A percentile compares a stretch with the other conserved stretches of the same genome.
phyloP scores from a whole-genome alignment of 2,888 invertebrate genomes.

The Gonocerus acuteangulatus region DNA sequence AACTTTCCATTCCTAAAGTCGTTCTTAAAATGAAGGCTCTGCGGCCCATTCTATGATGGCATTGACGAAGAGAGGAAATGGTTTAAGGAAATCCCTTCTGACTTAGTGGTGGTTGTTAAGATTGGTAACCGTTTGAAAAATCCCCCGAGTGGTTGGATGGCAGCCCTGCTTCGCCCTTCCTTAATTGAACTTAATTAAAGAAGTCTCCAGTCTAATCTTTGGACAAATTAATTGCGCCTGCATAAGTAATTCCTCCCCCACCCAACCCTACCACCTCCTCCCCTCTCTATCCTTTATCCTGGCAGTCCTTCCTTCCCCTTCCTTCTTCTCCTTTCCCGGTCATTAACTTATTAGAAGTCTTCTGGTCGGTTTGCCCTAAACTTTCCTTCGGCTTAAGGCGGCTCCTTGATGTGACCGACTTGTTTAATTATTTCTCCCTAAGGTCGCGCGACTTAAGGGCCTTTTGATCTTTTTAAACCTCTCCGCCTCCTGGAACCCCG shows the following conservation, averaged over 20 bases:
- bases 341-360: slow-evolving; percentile 38
- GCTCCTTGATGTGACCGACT: slow-evolving; percentile 35
- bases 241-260: slow-evolving; percentile 37
- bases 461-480: slow-evolving; percentile 36
- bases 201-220: slow-evolving; percentile 38
- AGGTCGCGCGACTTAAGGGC: slow-evolving; percentile 1
- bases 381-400: slow-evolving; percentile 28
- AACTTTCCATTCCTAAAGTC: too few relatives aligned
- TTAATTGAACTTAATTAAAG: slow-evolving; percentile 39
- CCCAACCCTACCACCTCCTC: too few relatives aligned
- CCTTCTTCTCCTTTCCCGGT: slow-evolving; percentile 35
- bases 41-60: too few relatives aligned
- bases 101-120: too few relatives aligned
- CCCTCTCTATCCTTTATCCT: slow-evolving; percentile 28
- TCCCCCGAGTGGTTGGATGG: slow-evolving; percentile 14
- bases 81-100: too few relatives aligned
- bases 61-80: too few relatives aligned
- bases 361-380: slow-evolving; percentile 22
- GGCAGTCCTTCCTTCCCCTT: slow-evolving; percentile 4
- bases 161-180: slow-evolving; percentile 26
- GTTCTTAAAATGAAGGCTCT: too few relatives aligned
- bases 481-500: slow-evolving; percentile 2
- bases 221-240: slow-evolving; percentile 39
- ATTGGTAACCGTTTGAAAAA: slow-evolving; percentile 1
- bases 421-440: slow-evolving; percentile 35